Evolutionary conservation across 2,888 invertebrate species (phyloP).

Genomic region (Psylliodes chrysocephalus): DNA sequence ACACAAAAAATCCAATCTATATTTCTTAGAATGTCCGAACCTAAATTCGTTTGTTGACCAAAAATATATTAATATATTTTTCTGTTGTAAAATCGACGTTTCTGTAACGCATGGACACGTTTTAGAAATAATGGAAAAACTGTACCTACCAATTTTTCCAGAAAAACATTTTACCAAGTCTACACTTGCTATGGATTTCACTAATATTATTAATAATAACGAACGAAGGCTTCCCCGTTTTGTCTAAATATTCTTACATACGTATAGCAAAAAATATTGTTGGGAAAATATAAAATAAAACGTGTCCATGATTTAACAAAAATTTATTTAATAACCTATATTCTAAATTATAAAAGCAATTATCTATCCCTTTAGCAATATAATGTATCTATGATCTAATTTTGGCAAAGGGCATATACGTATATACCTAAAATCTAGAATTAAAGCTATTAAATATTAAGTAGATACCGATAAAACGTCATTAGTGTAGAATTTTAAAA

Average conservation of each 20-base stretch:
- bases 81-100: background rate
- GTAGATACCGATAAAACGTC: background rate
- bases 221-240: no score
- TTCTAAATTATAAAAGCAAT: slow-evolving; percentile 64
- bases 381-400: slow-evolving; percentile 36
- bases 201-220: no score
- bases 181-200: no score
- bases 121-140: no score
- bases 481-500: background rate
- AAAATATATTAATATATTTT: slow-evolving; percentile 14
- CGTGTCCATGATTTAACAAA: slow-evolving; percentile 14
- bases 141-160: no score
- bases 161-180: no score
- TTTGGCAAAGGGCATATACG: slow-evolving; percentile 10
- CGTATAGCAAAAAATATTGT: slow-evolving; percentile 2
- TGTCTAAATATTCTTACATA: no score
- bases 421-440: no score
- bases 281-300: slow-evolving; percentile 13
- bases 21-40: slow-evolving; percentile 7
- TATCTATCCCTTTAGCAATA: slow-evolving; percentile 61
- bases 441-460: background rate
- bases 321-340: slow-evolving; percentile 54
- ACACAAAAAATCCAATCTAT: slow-evolving; percentile 22
- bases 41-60: slow-evolving; percentile 12
- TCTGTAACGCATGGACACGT: background rate